These are phyloP conservation scores for Pardalotus punctatus DNA, from an alignment of 2,113 vertebrate species.

Conservation along the genomic window DNA sequence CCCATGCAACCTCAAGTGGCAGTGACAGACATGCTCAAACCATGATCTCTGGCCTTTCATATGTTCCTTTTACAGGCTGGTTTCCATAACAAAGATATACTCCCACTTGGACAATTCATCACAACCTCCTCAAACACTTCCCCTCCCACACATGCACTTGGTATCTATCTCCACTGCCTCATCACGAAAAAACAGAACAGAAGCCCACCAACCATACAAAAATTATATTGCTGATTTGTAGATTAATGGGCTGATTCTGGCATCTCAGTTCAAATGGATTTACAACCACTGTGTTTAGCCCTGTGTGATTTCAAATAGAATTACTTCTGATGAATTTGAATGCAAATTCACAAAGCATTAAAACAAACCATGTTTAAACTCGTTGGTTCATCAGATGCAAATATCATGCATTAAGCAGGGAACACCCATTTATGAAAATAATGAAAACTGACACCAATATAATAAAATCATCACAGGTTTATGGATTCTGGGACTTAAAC, in stretches of 20 bases:
- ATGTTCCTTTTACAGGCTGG: background rate
- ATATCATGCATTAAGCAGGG: constrained; percentile 60
- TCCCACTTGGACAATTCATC: constrained; percentile 23
- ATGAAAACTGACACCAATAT: constrained; percentile 68
- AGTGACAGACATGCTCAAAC: background rate
- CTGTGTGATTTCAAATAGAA: constrained; percentile 74
- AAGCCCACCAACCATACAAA: background rate
- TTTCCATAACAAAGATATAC: constrained; percentile 36
- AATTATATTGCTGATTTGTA: constrained; percentile 43
- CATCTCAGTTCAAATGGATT: constrained; percentile 70
- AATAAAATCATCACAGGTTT: constrained; percentile 71
- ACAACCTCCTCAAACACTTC: background rate
- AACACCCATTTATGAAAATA: constrained; percentile 67
- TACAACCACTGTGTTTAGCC: constrained; percentile 63
- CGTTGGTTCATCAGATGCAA: constrained; percentile 65
- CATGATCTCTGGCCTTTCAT: background rate
- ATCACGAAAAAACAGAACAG: background rate
- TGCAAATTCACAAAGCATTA: constrained; percentile 73
- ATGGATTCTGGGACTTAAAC: constrained; percentile 56
- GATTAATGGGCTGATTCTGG: constrained; percentile 63
- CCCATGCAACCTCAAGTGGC: background rate
- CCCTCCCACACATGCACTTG: background rate
- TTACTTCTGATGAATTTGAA: constrained; percentile 74
- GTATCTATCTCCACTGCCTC: constrained; percentile 8
- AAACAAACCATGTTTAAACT: constrained; percentile 68